Percentiles rank a stretch among this genome's conserved stretches.
Evolutionary conservation across 2,888 invertebrate species (phyloP).

Genomic region (Hyposoter dolosus): DNA sequence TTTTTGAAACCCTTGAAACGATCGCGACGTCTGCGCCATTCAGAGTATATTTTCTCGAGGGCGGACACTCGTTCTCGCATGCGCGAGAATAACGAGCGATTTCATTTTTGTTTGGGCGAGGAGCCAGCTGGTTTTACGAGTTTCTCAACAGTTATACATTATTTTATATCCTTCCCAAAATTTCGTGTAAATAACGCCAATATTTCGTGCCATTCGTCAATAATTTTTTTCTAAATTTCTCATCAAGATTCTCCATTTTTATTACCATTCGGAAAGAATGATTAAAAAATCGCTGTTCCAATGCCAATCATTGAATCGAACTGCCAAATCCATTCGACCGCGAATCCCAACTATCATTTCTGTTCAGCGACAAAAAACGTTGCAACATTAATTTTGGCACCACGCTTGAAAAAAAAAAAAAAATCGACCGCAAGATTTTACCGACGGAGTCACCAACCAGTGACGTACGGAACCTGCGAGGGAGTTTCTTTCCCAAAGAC

Average conservation of each 20-base stretch:
- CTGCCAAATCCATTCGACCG: not conserved
- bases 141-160: constrained; percentile 30
- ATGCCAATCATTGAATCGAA: not conserved
- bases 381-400: too few species aligned
- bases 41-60: constrained; percentile 39
- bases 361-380: too few species aligned
- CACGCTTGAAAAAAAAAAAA: too few species aligned
- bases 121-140: constrained; percentile 50
- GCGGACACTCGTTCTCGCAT: constrained; percentile 73
- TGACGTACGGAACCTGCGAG: too few species aligned
- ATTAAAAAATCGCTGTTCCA: not conserved
- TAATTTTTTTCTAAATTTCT: not conserved
- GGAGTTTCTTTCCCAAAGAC: too few species aligned
- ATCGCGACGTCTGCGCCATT: constrained; percentile 60
- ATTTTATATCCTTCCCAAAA: not conserved
- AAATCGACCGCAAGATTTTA: too few species aligned
- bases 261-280: not conserved
- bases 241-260: not conserved
- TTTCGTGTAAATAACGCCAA: not conserved
- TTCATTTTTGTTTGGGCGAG: constrained; percentile 73
- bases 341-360: not conserved
- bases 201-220: not conserved
- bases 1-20: constrained; percentile 7
- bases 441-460: too few species aligned
- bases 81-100: constrained; percentile 83